phyloP scores from a whole-genome alignment of 2,888 invertebrate genomes.

The Aelia acuminata region DNA sequence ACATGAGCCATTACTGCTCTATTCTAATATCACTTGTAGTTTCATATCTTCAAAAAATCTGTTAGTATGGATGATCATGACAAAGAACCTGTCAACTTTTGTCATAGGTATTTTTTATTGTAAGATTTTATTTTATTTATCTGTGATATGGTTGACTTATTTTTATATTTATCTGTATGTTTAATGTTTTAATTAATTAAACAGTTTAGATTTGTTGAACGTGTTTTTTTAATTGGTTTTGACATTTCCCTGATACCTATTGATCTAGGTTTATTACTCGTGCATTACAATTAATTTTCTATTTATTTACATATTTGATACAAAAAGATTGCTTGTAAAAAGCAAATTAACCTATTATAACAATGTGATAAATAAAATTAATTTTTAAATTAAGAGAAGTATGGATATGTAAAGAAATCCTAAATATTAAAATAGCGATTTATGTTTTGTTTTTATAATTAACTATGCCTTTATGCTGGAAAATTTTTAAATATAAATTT shows the following conservation, averaged over 20 bases:
- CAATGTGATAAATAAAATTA: not conserved
- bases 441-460: not conserved
- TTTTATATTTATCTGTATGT: not conserved
- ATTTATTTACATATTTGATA: no score
- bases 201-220: not conserved
- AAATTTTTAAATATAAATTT: no score
- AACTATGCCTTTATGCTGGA: no score
- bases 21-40: not conserved
- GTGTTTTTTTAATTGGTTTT: not conserved
- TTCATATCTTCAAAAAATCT: not conserved
- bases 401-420: not conserved
- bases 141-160: not conserved
- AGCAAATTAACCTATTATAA: not conserved
- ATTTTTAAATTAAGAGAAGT: no score
- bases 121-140: not conserved
- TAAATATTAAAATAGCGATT: not conserved
- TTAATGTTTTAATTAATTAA: not conserved
- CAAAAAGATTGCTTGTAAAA: not conserved
- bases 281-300: no score
- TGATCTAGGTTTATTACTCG: no score
- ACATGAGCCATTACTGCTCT: not conserved
- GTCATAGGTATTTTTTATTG: not conserved
- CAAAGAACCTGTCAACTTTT: not conserved
- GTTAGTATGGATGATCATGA: not conserved
- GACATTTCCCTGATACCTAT: no score